A percentile compares a stretch with the other conserved stretches of the same genome.
Evolutionary conservation across 2,113 vertebrate genomes (phyloP).

Genomic region (Melanostigma gelatinosum): DNA sequence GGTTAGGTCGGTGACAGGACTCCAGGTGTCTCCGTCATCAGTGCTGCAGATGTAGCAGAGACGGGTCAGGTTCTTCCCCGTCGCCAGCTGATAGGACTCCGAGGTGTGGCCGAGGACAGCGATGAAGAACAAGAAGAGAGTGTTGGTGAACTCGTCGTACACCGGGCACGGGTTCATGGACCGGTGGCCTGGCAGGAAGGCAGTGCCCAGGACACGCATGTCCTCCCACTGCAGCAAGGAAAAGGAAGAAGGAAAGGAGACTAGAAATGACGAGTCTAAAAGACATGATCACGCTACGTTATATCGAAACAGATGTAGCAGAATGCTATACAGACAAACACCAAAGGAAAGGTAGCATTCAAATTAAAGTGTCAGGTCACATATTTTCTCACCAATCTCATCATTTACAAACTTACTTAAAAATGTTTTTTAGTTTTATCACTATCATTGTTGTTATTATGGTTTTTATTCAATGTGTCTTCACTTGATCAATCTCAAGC

Average conservation of each 20-base stretch:
- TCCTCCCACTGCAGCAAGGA: constrained; percentile 88
- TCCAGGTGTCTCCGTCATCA: constrained; percentile 90
- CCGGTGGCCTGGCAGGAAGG: constrained; percentile 86
- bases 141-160: constrained; percentile 84
- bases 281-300: background rate
- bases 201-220: constrained; percentile 85
- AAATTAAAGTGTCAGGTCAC: background rate
- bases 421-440: background rate
- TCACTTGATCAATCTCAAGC: background rate
- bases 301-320: background rate
- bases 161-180: constrained; percentile 98
- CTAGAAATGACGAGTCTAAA: background rate
- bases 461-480: background rate
- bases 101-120: constrained; percentile 89
- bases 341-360: background rate
- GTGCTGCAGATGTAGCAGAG: constrained; percentile 90
- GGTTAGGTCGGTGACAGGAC: constrained; percentile 87
- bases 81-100: constrained; percentile 89
- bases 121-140: constrained; percentile 93
- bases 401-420: background rate
- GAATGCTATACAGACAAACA: background rate
- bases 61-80: constrained; percentile 89
- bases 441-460: background rate
- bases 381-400: background rate
- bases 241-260: background rate